Conservation (phyloP, 2,797 vertebrate genomes). For the Alosa sapidissima region DNA sequence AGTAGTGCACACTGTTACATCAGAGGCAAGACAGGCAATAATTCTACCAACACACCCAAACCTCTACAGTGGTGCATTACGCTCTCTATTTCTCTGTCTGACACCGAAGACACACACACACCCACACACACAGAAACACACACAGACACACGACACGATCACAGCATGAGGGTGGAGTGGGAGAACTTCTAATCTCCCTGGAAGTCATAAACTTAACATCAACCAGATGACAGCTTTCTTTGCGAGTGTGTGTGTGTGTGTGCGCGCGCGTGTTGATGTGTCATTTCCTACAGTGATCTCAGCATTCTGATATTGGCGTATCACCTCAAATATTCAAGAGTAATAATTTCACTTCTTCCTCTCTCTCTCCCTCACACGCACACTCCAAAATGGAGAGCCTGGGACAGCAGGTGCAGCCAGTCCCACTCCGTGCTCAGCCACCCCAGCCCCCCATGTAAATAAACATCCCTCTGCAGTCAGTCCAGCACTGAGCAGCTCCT, state of each 20-base stretch:
- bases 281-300: background rate
- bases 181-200: background rate
- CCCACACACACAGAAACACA: background rate
- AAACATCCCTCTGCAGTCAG: conserved; percentile 7
- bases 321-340: background rate
- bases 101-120: background rate
- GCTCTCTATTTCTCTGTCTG: background rate
- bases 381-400: background rate
- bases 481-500: background rate
- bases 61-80: background rate
- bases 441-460: background rate
- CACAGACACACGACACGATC: background rate
- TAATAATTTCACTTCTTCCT: background rate
- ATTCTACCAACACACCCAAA: background rate
- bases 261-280: background rate
- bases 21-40: background rate
- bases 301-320: background rate
- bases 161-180: conserved; percentile 9
- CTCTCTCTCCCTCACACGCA: background rate
- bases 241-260: background rate
- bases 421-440: background rate
- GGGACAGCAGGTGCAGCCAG: background rate
- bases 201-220: conserved; percentile 4
- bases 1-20: background rate
- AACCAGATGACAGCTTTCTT: background rate